These are phyloP conservation scores for Corythornis cristatus DNA, from an alignment of 2,113 vertebrate genomes.

Conservation along the genomic window DNA sequence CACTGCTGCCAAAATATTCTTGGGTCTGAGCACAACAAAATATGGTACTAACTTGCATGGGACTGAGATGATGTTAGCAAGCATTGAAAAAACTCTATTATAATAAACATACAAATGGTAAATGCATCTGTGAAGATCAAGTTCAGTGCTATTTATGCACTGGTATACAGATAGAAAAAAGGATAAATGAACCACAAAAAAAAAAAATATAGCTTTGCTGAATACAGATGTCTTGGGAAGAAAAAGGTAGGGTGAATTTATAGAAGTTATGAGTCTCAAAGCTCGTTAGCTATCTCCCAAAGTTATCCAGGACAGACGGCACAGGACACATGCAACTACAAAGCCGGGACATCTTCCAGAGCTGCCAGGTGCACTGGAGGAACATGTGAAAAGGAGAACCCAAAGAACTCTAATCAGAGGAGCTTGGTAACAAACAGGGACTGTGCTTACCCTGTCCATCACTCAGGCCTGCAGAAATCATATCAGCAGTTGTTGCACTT, in stretches of 20 bases:
- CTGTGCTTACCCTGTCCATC: too few relatives aligned
- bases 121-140: too few relatives aligned
- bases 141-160: not conserved
- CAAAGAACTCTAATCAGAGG: not conserved
- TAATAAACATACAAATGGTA: too few relatives aligned
- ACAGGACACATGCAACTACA: rapidly evolving
- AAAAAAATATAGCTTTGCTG: rapidly evolving
- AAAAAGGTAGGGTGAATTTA: not conserved
- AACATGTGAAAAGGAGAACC: not conserved
- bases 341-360: not conserved
- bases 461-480: not conserved
- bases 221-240: not conserved
- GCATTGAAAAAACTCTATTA: not conserved
- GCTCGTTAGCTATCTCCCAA: not conserved
- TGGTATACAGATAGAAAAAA: not conserved
- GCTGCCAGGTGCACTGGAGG: not conserved
- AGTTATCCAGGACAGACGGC: not conserved
- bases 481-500: not conserved
- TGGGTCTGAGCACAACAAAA: not conserved
- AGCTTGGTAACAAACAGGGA: not conserved
- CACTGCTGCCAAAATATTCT: not conserved
- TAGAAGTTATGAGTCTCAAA: not conserved
- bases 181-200: not conserved
- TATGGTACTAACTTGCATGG: not conserved
- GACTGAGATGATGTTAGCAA: not conserved